Conservation (phyloP, 1,140 invertebrate species). For the Lamellibrachia luymesi region DNA sequence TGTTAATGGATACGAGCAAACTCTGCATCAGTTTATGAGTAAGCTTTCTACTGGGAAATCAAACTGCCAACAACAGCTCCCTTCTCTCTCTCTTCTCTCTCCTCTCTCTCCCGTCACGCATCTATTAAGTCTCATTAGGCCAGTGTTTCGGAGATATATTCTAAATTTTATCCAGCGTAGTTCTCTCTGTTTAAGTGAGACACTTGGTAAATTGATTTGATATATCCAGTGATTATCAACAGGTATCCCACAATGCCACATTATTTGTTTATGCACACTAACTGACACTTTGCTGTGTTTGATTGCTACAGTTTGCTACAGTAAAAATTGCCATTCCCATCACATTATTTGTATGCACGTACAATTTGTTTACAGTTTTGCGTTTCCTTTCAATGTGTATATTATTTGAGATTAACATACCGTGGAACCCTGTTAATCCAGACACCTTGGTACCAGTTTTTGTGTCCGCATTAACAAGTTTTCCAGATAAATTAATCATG, state of each 20-base stretch:
- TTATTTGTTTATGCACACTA: not conserved
- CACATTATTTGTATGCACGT: not conserved
- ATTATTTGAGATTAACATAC: not conserved
- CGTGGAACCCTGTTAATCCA: too few species aligned
- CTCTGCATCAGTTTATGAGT: not conserved
- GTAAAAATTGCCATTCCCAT: not conserved
- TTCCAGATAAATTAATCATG: too few species aligned
- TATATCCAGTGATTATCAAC: not conserved
- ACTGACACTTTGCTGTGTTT: not conserved
- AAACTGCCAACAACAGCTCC: not conserved
- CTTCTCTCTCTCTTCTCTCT: not conserved
- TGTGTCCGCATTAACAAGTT: too few species aligned
- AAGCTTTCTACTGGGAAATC: conserved; percentile 4
- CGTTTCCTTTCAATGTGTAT: not conserved
- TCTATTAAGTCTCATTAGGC: not conserved
- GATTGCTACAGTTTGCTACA: not conserved
- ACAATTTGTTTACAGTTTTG: not conserved
- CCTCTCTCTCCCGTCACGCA: not conserved
- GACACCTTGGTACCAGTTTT: too few species aligned
- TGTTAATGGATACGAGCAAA: not conserved
- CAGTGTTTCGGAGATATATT: not conserved
- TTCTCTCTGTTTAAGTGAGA: not conserved
- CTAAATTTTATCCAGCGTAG: not conserved
- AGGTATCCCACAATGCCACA: not conserved
- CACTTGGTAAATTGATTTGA: not conserved